A percentile compares a stretch with the other conserved stretches of the same genome.
These are phyloP conservation scores for Mesembrinibis cayennensis DNA, from an alignment of 2,113 vertebrate genomes.

Conservation along the genomic window DNA sequence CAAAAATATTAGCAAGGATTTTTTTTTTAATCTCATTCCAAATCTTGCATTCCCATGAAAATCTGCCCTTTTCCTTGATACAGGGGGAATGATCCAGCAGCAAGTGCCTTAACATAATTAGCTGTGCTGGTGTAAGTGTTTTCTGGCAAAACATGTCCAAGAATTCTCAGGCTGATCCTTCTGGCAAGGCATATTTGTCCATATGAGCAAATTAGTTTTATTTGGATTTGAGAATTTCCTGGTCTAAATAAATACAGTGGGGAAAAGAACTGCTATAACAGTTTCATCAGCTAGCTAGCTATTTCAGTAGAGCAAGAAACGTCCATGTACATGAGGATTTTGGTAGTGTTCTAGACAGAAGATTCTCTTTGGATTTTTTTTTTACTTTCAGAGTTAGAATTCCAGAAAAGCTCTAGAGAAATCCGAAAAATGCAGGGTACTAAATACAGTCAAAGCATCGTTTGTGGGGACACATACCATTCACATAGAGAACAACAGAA, in stretches of 20 bases:
- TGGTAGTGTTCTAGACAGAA: not conserved
- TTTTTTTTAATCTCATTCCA: not conserved
- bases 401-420: not conserved
- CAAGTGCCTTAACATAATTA: not conserved
- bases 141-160: not conserved
- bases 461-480: conserved; percentile 73
- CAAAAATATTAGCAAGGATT: not conserved
- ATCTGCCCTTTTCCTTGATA: not conserved
- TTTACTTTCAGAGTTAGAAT: not conserved
- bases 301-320: not conserved
- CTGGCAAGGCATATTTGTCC: not conserved
- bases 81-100: not conserved
- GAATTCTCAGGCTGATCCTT: not conserved
- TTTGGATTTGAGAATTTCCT: not conserved
- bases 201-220: not conserved
- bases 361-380: not conserved
- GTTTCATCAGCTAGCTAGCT: not conserved
- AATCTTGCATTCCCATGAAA: not conserved
- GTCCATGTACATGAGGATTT: not conserved
- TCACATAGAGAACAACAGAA: conserved; percentile 85
- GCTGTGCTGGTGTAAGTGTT: not conserved
- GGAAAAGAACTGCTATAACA: not conserved
- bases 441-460: not conserved
- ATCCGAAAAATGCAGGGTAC: not conserved
- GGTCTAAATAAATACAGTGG: not conserved